These are phyloP conservation scores for Sphenodon punctatus DNA, from an alignment of 2,797 vertebrate genomes.

Conservation along the genomic window DNA sequence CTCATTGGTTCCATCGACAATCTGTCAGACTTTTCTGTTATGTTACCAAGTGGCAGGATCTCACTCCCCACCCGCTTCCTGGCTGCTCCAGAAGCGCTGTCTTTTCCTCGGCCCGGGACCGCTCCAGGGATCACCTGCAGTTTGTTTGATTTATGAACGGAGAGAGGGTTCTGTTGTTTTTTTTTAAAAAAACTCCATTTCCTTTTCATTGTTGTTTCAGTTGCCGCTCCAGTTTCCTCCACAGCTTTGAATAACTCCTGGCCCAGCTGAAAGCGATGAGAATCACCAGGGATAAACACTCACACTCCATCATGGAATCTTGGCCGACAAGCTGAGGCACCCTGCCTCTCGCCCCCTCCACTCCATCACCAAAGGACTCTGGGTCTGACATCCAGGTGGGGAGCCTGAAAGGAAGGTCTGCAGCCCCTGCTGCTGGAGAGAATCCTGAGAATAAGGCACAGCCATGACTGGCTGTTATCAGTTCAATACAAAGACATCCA, in stretches of 20 bases:
- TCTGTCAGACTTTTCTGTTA: not conserved
- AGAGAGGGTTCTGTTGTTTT: slow-evolving; percentile 56
- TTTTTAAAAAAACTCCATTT: slow-evolving; percentile 42
- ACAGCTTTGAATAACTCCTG: slow-evolving; percentile 62
- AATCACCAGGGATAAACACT: slow-evolving; percentile 56
- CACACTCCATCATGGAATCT: slow-evolving; percentile 35
- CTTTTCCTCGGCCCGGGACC: slow-evolving; percentile 32
- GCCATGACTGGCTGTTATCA: no score
- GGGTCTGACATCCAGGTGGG: not conserved
- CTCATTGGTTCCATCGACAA: not conserved
- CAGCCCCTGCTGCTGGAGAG: not conserved
- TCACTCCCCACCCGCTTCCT: not conserved
- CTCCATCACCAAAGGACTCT: not conserved
- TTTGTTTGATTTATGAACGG: slow-evolving; percentile 70
- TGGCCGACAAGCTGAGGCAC: no score
- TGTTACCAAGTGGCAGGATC: not conserved
- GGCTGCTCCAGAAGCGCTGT: not conserved
- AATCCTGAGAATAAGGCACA: not conserved
- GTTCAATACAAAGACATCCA: not conserved
- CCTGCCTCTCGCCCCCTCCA: not conserved
- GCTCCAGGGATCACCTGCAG: slow-evolving; percentile 70
- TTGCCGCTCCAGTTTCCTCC: slow-evolving; percentile 56
- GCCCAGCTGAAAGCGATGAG: slow-evolving; percentile 58
- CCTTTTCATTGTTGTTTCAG: slow-evolving; percentile 66
- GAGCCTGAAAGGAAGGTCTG: not conserved